Conservation (phyloP, 2,113 vertebrate species). For the Myotis lucifugus region DNA sequence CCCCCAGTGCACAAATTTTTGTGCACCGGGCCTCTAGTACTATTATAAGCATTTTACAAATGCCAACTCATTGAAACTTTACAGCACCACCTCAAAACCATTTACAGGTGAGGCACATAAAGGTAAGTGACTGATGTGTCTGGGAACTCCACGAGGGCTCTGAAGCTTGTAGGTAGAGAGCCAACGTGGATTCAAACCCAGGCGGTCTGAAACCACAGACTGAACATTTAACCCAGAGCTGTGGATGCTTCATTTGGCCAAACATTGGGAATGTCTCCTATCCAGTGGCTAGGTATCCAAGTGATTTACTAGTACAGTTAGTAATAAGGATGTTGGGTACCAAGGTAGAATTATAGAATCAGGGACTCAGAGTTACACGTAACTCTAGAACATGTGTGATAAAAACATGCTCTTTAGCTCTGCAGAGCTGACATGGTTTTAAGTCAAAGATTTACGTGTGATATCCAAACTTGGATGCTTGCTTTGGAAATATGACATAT, state of each 20-base stretch:
- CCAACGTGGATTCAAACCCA: background rate
- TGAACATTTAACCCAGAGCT: background rate
- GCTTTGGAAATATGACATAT: background rate
- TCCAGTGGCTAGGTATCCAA: background rate
- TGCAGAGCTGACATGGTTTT: background rate
- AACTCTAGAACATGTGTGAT: background rate
- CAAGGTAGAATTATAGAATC: background rate
- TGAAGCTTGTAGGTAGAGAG: background rate
- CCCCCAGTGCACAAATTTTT: too few relatives aligned
- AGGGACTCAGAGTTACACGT: background rate
- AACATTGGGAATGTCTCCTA: background rate
- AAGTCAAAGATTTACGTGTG: background rate
- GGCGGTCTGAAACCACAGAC: background rate
- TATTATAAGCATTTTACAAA: slow-evolving; percentile 1
- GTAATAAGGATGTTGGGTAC: background rate
- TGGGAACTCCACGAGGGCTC: too few relatives aligned
- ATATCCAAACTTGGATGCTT: background rate
- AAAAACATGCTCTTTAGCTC: background rate
- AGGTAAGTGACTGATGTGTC: background rate
- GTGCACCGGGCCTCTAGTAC: too few relatives aligned
- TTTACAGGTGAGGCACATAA: background rate
- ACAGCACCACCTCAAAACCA: background rate
- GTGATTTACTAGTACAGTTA: background rate
- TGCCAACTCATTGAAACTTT: background rate
- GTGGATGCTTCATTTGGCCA: background rate